These are phyloP conservation scores for Lates japonicus DNA, from an alignment of 2,797 vertebrate species.

Conservation along the genomic window DNA sequence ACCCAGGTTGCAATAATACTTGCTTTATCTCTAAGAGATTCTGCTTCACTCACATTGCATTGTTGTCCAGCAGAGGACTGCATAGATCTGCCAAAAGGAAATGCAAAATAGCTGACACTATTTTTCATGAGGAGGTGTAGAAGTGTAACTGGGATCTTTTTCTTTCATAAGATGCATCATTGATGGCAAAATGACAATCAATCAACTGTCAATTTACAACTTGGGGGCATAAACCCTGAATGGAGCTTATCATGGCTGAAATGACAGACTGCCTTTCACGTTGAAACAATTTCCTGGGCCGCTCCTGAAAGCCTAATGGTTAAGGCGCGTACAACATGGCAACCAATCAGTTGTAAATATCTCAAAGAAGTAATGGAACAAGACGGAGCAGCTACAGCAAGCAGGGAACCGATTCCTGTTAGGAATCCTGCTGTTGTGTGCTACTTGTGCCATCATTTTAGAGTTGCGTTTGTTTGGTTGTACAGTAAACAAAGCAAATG, in stretches of 20 bases:
- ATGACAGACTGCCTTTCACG: not conserved
- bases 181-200: not conserved
- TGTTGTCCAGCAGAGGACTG: not conserved
- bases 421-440: not conserved
- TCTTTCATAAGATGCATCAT: not conserved
- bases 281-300: not conserved
- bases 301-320: not conserved
- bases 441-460: not conserved
- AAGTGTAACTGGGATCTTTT: not conserved
- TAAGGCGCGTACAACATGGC: too few relatives aligned
- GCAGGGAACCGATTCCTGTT: too few relatives aligned
- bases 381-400: too few relatives aligned
- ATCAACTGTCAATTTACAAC: not conserved
- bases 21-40: not conserved
- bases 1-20: not conserved
- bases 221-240: not conserved
- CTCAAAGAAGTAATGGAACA: too few relatives aligned
- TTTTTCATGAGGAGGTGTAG: not conserved
- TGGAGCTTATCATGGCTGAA: not conserved
- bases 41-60: not conserved
- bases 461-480: too few relatives aligned
- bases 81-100: not conserved
- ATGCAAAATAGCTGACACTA: not conserved
- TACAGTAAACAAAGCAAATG: too few relatives aligned
- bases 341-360: too few relatives aligned